Evolutionary conservation across 2,797 vertebrate genomes (phyloP), one percentile per base, ranked within the genome.

Genomic region (Crenichthys baileyi): DNA sequence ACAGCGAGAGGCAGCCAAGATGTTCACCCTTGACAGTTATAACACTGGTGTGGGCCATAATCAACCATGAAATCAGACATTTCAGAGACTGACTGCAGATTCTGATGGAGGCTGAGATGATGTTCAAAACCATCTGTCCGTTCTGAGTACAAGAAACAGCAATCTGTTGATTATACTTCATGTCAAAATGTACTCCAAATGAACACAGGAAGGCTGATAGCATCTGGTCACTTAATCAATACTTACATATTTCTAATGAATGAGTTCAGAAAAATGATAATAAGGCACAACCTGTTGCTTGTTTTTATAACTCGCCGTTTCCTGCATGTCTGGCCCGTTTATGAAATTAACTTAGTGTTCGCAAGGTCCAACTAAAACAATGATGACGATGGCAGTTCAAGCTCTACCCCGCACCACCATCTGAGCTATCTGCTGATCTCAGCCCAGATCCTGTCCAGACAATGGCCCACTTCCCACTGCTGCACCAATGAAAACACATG

Each of bases 391-490:
- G 83, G 87, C 83, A 53, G 83, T 82, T 86, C 55, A 56, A 91
- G 88, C 63, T 16, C 89, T 78, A 89, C 91, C 90, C 87, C 87
- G 70, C 81, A 91, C 88, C 89, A 79, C 92, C 91, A 48, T 83
- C 85, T 73, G 73, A 92, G 93, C 94, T 94, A 87, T 91, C 83
- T 85, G 85, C 84, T 87, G 90, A 96, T 95, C 95, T 95, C 85
- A 80, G 87, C 88, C 81, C 29, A 95, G 94, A 96, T 95, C 95
- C 95, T 95, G 95, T 96, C 93, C 95, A 96, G 94, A 96, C 95
- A 95, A 96, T 94, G 85, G 87, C 81, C 86, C 61, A 79, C 93
- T 95, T 93, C 92, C 94, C 91, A 77, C 61, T 76, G 88, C 85
- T 90, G 89, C 90, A 93, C 93, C 91, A 94, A 92, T 90, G 79